Evolutionary conservation across 2,113 vertebrate genomes (phyloP), one percentile per base, ranked within the genome.

Genomic region (Plectropomus leopardus): DNA sequence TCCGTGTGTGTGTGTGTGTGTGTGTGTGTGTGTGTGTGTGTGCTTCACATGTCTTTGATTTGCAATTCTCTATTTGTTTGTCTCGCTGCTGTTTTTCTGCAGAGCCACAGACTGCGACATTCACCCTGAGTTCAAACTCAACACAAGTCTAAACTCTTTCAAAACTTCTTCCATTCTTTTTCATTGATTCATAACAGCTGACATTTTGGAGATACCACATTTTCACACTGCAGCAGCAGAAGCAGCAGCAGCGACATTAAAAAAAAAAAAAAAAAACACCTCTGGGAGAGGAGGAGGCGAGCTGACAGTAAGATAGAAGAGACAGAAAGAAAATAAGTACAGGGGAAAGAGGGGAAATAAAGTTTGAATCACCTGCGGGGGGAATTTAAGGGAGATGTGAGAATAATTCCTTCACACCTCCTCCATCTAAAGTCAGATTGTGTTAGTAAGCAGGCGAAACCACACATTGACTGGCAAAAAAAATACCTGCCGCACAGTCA

Each of bases 151-250:
- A 69, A 69, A 79, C 69, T 64, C 47, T 24, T 47, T 61, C 15
- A 32, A 59, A 66, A 71, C 26, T 47, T 75, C 36, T 34, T 69
- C 76, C 15, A 47, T 11, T 40, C 36, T 40, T 40, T 40, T 40
- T 40, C 36, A 40, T 65, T 77, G 83, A 80, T 80, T 85, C 63
- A 50, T 15, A 85, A 44, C 58, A n/a, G 68, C 42, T 76, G 72
- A 73, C 68, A 58, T 86, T 86, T 83, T 71, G 55, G 48, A 78
- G 73, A 47, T 45, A 51, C 3, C 47, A 64, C 69, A 44, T 64
- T 74, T 74, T 44, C 50, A 63, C 69, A 34, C 13, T 4, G 72
- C 21, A 16, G 55, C 45, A n/a, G 50, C 50, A 50, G 55, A 42
- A 42, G 74, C 6, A 42, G 44, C 30, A 23, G 53, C 48, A 10